Percentiles rank a stretch among this genome's conserved stretches.
These are phyloP conservation scores for Ceratothoa steindachneri DNA, from an alignment of 2,888 invertebrate genomes.

Conservation along the genomic window DNA sequence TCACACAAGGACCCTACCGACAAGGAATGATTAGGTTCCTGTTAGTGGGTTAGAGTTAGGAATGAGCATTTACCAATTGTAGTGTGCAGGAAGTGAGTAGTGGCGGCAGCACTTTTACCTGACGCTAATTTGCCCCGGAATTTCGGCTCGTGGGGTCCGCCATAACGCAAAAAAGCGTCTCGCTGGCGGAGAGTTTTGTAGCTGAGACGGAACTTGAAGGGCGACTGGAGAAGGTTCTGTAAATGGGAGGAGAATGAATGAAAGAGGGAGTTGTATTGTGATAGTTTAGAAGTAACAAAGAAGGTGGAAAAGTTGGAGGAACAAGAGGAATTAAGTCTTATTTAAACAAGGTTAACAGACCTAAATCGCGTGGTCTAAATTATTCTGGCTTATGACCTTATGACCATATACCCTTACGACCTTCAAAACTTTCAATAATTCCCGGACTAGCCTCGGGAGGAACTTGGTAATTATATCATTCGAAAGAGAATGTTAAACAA, in stretches of 20 bases:
- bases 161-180: constrained; percentile 58
- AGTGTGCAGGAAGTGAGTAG: not conserved
- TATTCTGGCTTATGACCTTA: too few species aligned
- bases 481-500: too few species aligned
- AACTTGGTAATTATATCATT: too few species aligned
- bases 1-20: constrained; percentile 65
- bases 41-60: not conserved
- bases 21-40: too few species aligned
- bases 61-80: not conserved
- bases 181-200: constrained; percentile 75
- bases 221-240: constrained; percentile 34
- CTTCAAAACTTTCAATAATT: too few species aligned
- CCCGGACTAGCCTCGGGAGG: too few species aligned
- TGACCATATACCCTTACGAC: too few species aligned
- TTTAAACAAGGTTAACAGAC: too few species aligned
- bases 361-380: too few species aligned
- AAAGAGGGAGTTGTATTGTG: not conserved
- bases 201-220: constrained; percentile 65
- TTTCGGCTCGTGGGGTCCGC: constrained; percentile 56
- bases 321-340: too few species aligned
- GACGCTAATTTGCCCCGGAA: constrained; percentile 72
- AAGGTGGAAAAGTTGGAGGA: too few species aligned
- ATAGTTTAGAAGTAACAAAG: not conserved
- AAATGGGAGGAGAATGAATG: too few species aligned
- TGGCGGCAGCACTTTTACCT: constrained; percentile 52